Evolutionary conservation across 2,113 vertebrate genomes (phyloP), one percentile per base, ranked within the genome.

Genomic region (Oxygymnocypris stewartii): DNA sequence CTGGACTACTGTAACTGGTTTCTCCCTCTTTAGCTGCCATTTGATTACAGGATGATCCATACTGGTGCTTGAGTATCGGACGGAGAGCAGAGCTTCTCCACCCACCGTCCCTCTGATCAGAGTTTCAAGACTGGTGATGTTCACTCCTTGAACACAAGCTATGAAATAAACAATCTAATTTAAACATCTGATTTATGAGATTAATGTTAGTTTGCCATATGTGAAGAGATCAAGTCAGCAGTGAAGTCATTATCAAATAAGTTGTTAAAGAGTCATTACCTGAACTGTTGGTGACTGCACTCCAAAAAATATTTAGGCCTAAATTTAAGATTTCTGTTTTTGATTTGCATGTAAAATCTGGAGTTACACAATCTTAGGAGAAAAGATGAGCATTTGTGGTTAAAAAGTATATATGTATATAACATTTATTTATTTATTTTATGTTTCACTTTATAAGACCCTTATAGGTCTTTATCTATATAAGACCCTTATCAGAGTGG

Each of bases 11-110:
- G 98, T 99, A 90, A 97, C 91, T 0, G 96, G 95, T 65, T 98
- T 98, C 90, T 99, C 97, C 12, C 95, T 88, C 91, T 96, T 96
- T 83, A 99, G 94, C 90, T 97, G 97, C 98, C 98, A 99, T 93
- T 97, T 99, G 88, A 99, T 96, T 89, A 99, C 97, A 0, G 98
- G 98, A 25, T 92, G 95, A 93, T 98, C 98, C 0, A 90, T 87
- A 86, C 98, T 99, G 90, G 95, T 94, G 81, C 97, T 98, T 87
- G 92, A 94, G 87, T 98, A 99, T 77, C 93, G 94, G 76, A 99
- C 97, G 0, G 98, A 99, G 6, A 98, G 95, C 86, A 99, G 93
- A 1, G 97, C 97, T 0, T 97, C 95, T 1, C 96, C 96, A 28
- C 97, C 98, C 0, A 95, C 92, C 0, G 93, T 95, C 40, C 97